Percentiles rank a stretch among this genome's conserved stretches.
phyloP scores from a whole-genome alignment of 1,140 invertebrate species.

The Branchinecta lindahli region DNA sequence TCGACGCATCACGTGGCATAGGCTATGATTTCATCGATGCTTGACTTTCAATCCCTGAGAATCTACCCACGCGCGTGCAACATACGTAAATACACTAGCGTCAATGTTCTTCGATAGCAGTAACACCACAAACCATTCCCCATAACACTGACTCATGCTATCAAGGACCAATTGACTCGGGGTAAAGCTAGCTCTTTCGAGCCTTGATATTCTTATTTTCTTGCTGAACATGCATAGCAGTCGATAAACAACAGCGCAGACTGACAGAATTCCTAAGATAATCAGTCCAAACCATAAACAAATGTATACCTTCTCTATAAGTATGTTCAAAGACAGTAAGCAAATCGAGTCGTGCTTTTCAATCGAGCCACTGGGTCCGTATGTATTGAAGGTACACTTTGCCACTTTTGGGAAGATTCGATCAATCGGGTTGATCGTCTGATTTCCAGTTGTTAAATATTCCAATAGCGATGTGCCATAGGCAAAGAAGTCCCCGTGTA shows the following conservation, averaged over 20 bases:
- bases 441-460: too few species aligned
- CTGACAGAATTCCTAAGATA: background rate
- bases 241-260: background rate
- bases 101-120: background rate
- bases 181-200: background rate
- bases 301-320: background rate
- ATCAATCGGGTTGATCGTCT: slow-evolving; percentile 11
- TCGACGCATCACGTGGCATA: too few species aligned
- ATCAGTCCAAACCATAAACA: background rate
- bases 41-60: too few species aligned
- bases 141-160: background rate
- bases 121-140: background rate
- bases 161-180: background rate
- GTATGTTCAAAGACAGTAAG: background rate
- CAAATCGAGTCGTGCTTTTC: background rate
- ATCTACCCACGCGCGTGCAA: too few species aligned
- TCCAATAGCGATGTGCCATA: too few species aligned
- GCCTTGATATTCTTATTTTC: background rate
- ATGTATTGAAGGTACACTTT: slow-evolving; percentile 16
- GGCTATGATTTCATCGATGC: too few species aligned
- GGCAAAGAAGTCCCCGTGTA: too few species aligned
- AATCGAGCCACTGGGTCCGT: slow-evolving; percentile 3
- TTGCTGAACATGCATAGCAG: background rate
- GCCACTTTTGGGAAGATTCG: slow-evolving; percentile 18
- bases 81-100: background rate